Conservation (phyloP, 2,797 vertebrate species). For the Adrianichthys oophorus region DNA sequence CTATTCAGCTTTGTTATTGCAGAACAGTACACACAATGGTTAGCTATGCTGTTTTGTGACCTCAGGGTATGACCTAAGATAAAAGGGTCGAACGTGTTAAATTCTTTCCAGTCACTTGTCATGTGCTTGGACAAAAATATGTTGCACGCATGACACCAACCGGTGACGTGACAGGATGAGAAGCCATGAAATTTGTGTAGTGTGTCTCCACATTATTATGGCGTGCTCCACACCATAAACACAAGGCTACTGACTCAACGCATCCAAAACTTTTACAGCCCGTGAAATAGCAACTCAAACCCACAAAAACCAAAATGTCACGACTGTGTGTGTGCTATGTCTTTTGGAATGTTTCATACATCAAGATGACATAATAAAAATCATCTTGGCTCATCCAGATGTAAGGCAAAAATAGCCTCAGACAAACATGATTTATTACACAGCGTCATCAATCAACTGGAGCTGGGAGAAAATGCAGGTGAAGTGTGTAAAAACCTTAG, state of each 20-base stretch:
- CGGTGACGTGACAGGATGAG: conserved; percentile 17
- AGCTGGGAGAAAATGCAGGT: too few species aligned
- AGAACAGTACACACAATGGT: neutral
- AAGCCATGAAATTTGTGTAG: conserved; percentile 20
- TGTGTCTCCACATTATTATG: conserved; percentile 6
- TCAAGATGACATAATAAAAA: too few species aligned
- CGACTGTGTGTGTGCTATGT: too few species aligned
- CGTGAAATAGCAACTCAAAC: conserved; percentile 3
- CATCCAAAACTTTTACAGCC: conserved; percentile 35
- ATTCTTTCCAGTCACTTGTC: conserved; percentile 17
- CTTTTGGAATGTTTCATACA: too few species aligned
- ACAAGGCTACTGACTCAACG: conserved; percentile 25
- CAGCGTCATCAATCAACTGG: too few species aligned
- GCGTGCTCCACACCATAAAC: conserved; percentile 25
- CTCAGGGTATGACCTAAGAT: conserved; percentile 19
- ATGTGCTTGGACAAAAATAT: conserved; percentile 29
- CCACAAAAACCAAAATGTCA: conserved; percentile 12
- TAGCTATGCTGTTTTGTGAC: conserved; percentile 1
- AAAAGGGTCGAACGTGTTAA: conserved; percentile 22
- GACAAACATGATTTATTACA: too few species aligned
- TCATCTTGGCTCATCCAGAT: too few species aligned
- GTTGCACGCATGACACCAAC: conserved; percentile 29
- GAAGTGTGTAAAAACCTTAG: neutral
- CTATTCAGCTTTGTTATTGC: too few species aligned
- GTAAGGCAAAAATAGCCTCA: too few species aligned